phyloP scores from a whole-genome alignment of 1,140 invertebrate species.

The Drosophila setifemur region DNA sequence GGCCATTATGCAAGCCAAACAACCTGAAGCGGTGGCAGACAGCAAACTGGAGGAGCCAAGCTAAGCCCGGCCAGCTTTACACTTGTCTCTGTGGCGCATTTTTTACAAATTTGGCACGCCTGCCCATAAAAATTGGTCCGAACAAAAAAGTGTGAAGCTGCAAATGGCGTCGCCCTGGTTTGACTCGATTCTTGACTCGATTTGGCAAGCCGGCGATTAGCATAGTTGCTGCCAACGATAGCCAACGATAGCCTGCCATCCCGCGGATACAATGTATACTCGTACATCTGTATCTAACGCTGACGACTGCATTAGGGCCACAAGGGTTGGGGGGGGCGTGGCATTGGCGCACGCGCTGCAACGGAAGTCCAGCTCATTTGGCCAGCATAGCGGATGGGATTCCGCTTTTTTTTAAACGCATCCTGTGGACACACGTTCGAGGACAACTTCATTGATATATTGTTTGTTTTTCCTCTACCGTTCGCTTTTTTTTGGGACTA shows the following conservation, averaged over 20 bases:
- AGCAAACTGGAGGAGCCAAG: slow-evolving; percentile 25
- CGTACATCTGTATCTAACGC: slow-evolving; percentile 15
- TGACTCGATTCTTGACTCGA: slow-evolving; percentile 69
- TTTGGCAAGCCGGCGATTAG: slow-evolving; percentile 69
- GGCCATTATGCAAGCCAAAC: slow-evolving; percentile 59
- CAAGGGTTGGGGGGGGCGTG: slow-evolving; percentile 37
- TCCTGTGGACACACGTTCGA: slow-evolving; percentile 70
- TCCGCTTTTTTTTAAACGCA: slow-evolving; percentile 78
- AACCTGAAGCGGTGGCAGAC: slow-evolving; percentile 43
- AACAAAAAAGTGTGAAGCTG: slow-evolving; percentile 77
- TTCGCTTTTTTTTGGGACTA: slow-evolving; percentile 44
- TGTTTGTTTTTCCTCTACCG: slow-evolving; percentile 38
- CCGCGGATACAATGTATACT: not conserved
- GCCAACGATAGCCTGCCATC: not conserved
- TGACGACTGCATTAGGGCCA: slow-evolving; percentile 66
- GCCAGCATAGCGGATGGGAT: slow-evolving; percentile 65
- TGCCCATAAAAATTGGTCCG: slow-evolving; percentile 77
- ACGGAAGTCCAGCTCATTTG: slow-evolving; percentile 76
- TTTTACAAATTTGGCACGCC: slow-evolving; percentile 79
- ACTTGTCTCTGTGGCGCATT: slow-evolving; percentile 74
- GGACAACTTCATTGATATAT: slow-evolving; percentile 76
- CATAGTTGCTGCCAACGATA: slow-evolving; percentile 61
- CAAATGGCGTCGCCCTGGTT: slow-evolving; percentile 77
- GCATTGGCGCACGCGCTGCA: slow-evolving; percentile 62
- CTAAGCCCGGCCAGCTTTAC: slow-evolving; percentile 44